These are phyloP conservation scores for Galerucella calmariensis DNA, from an alignment of 2,888 invertebrate species.

Conservation along the genomic window DNA sequence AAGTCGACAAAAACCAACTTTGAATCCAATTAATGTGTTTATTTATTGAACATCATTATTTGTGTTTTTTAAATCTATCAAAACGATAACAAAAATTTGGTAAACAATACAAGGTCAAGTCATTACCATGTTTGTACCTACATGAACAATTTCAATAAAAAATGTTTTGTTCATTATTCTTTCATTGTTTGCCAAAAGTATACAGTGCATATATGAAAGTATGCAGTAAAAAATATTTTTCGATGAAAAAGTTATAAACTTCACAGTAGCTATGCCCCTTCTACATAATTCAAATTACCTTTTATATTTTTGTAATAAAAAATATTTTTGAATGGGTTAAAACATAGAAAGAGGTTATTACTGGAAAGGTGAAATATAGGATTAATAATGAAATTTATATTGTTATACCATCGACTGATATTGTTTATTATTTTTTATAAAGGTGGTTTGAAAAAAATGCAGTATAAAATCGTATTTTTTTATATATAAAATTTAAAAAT, in stretches of 20 bases:
- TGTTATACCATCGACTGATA: conserved; percentile 17
- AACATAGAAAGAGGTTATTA: neutral
- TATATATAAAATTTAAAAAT: neutral
- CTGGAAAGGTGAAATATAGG: neutral
- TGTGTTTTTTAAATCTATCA: too few species aligned
- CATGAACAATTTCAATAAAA: neutral
- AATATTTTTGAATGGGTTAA: neutral
- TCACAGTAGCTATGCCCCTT: neutral
- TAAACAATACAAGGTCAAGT: too few species aligned
- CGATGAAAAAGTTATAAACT: neutral
- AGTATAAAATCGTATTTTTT: neutral
- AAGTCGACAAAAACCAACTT: neutral
- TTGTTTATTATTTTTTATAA: neutral
- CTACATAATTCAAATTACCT: conserved; percentile 3
- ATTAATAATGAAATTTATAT: neutral
- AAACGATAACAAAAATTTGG: too few species aligned
- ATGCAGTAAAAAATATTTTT: neutral
- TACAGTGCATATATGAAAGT: too few species aligned
- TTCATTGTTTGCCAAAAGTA: too few species aligned
- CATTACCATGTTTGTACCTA: neutral
- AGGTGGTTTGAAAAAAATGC: conserved; percentile 3
- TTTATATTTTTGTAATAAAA: neutral
- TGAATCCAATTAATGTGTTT: too few species aligned
- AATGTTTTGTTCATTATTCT: too few species aligned
- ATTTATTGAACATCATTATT: too few species aligned